phyloP scores from a whole-genome alignment of 2,113 vertebrate species.

The Furnarius figulus region DNA sequence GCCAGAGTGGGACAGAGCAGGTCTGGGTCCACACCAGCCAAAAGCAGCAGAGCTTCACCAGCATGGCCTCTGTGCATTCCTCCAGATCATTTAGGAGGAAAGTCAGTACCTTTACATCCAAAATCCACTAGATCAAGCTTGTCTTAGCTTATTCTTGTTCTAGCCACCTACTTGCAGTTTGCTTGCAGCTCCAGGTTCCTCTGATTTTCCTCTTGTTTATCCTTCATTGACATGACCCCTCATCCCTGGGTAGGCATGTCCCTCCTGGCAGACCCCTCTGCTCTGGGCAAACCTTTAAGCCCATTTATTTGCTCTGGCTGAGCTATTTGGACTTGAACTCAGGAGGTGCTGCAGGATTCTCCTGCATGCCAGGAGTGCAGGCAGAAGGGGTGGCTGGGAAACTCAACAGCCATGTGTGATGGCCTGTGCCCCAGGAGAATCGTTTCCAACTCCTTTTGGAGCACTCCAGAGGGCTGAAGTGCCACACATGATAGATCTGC shows the following conservation, averaged over 20 bases:
- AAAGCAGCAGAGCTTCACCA: not conserved
- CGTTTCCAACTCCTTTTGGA: not conserved
- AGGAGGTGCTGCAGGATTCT: not conserved
- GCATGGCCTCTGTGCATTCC: fast-evolving
- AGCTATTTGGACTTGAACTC: not conserved
- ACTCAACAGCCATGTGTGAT: not conserved
- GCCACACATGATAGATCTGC: not conserved
- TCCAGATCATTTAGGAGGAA: not conserved
- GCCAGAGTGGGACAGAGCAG: fast-evolving
- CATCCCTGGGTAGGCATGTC: fast-evolving
- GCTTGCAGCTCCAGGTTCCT: fast-evolving
- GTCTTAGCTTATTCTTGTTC: not conserved
- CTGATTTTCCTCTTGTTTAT: not conserved
- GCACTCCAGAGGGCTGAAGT: not conserved
- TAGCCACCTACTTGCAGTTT: not conserved
- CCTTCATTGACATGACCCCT: fast-evolving
- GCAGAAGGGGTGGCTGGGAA: not conserved
- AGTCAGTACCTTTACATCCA: not conserved
- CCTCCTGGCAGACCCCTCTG: not conserved
- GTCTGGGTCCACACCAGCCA: not conserved
- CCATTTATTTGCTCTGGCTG: not conserved
- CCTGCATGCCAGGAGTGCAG: fast-evolving
- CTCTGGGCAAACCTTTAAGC: not conserved
- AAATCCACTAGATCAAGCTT: not conserved
- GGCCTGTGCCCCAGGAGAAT: not conserved